Evolutionary conservation across 2,888 invertebrate species (phyloP), one percentile per base, ranked within the genome.

Genomic region (Masnerella sp.): DNA sequence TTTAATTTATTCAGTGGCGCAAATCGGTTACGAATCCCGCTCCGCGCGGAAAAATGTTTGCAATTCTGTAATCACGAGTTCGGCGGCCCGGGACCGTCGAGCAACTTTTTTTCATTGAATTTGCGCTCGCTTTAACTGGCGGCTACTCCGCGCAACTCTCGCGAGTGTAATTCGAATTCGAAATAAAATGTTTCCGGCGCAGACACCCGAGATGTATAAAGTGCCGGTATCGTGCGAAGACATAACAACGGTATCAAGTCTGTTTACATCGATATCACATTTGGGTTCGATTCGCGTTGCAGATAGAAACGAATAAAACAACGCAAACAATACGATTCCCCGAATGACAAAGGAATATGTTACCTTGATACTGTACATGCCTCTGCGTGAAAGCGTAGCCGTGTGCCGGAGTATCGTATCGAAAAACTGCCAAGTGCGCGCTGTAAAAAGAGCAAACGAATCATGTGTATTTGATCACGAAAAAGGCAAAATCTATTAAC

Each of bases 241-340:
- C 30, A 64, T 49, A 70, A 64, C 51, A 62, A 62, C 38, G 49
- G 22, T 56, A 54, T 49, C 71, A 45, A 52, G 43, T 58, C 58
- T 70, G 43, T 65, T 65, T 71, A 71, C 62, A 70, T 56, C 49
- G 43, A 51, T 64, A 70, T 64, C 32, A 70, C 70, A 64, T 65
- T 59, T 71, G 52, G 52, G 40, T 65, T 52, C 40, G 65, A 59
- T 62, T 34, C 40, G 28, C 45, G 51, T 36, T 18, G 32, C 43
- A 30, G 54, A 56, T 56, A 28, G 28, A 34, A 51, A 14, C 2
- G 45, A 68, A 58, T 67, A 58, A 58, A 56, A 58, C 56, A 65
- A 40, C 22, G 38, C 5, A 56, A 20, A 32, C 45, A 42, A 49
- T 28, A 17, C 42, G 34, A 58, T 58, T 59, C 38, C 20, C 20